phyloP scores from a whole-genome alignment of 2,797 vertebrate species.

The Sebastes flavidus region DNA sequence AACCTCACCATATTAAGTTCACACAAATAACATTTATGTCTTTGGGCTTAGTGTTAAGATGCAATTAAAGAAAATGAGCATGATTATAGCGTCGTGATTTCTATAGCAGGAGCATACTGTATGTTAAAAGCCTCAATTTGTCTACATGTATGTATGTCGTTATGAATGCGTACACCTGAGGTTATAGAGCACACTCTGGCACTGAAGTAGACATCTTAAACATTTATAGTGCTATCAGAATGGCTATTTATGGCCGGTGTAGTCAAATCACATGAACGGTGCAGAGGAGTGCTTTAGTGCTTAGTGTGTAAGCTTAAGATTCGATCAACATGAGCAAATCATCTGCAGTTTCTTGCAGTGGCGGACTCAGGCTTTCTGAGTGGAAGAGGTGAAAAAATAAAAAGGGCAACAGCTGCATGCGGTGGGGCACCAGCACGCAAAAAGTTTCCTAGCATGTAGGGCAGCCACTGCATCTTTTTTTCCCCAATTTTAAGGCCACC shows the following conservation, averaged over 20 bases:
- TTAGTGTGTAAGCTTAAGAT: conserved; percentile 12
- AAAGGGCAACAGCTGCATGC: too few relatives aligned
- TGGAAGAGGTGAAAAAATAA: fast-evolving
- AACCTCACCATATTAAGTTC: neutral
- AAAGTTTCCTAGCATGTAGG: too few relatives aligned
- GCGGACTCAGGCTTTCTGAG: too few relatives aligned
- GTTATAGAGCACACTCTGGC: neutral
- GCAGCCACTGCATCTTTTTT: too few relatives aligned
- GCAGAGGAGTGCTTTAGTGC: neutral
- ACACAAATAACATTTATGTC: neutral
- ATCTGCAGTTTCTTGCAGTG: neutral
- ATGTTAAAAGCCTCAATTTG: neutral
- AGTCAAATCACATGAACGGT: neutral
- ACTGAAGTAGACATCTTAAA: conserved; percentile 1
- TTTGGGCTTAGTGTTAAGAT: neutral
- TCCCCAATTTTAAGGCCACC: too few relatives aligned
- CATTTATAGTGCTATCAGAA: neutral
- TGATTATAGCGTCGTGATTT: neutral
- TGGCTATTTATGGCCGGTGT: conserved; percentile 18
- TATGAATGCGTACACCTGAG: neutral
- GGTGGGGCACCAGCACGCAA: too few relatives aligned
- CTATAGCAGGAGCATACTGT: neutral
- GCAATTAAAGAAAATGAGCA: neutral
- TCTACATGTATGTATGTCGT: neutral
- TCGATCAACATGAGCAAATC: neutral